Evolutionary conservation across 2,888 invertebrate genomes (phyloP), one percentile per base, ranked within the genome.

Genomic region (Xanthia icteritia): DNA sequence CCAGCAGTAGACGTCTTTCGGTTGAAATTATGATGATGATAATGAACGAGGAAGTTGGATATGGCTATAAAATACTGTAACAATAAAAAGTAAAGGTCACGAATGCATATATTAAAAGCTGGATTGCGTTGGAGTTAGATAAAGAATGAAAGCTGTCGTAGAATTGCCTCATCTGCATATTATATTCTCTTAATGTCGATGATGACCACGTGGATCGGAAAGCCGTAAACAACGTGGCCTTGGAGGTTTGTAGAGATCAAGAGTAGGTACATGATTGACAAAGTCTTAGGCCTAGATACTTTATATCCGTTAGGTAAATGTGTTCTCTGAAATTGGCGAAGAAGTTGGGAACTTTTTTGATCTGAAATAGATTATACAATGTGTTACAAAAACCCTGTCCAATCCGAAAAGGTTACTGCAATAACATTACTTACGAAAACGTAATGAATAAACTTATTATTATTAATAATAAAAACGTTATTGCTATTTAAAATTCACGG

Each of bases 81-180:
- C 11, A 67, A 79, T 71, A 71, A 79, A 66, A 73, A 15, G 9
- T 65, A 51, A 83, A 84, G 73, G 81, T 81, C 64, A 81, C 27
- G 15, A 58, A 60, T 64, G 73, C 39, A 73, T 78, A 11, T 79
- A 61, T 58, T 51, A 73, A 27, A 48, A 56, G 4, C 23, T 48
- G 11, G 23, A 45, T 63, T 54, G 79, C 58, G 83, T 74, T 54
- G 73, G 79, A 27, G 51, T 42, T n/a, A n/a, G 9, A 48, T 45
- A 54, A 69, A 65, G 51, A 68, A 77, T 48, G 51, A 82, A 72
- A 68, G 63, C 13, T 17, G 42, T 60, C 36, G 54, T 39, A 31
- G n/a, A 51, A 39, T 71, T 75, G 58, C 63, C 36, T 58, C 67
- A 75, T 81, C 66, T 61, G 39, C 60, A 51, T 80, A n/a, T 65